Evolutionary conservation across 2,888 invertebrate genomes (phyloP), one percentile per base, ranked within the genome.

Genomic region (Dynastes hyllus): DNA sequence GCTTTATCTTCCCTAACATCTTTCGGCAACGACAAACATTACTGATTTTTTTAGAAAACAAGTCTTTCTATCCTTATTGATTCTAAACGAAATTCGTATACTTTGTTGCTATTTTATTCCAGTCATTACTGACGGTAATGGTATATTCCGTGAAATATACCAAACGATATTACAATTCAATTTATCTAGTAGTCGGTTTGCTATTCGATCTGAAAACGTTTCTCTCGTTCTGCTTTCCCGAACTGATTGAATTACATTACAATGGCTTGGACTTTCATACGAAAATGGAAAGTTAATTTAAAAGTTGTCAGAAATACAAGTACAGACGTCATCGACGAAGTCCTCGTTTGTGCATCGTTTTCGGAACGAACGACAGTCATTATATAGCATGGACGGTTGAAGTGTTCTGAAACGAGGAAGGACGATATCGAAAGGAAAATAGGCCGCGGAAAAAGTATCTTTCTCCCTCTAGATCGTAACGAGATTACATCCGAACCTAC

Each of bases 231-330:
- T 27, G 69, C 50, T 51, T 69, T 81, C 82, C 82, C 80, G 80
- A n/a, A 50, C 81, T 83, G 84, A 84, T 84, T 83, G 81, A 84
- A 84, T 84, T 84, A 76, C 77, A 77, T 77, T 67, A 84, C 83
- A 81, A 81, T 80, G 80, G 79, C 78, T 80, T 79, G 80, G 79
- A 82, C 82, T 82, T 83, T 81, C 80, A 79, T 69, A 73, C 80
- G 80, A 79, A 82, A 83, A 82, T 83, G 82, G 81, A 83, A 83
- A 84, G 81, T 84, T n/a, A n/a, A n/a, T n/a, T n/a, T n/a, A n/a
- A n/a, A n/a, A n/a, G n/a, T n/a, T n/a, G 40, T 51, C 53, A 66
- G 55, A 27, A 50, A 11, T 6, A 37, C 8, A 37, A 22, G 55
- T 6, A 45, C 45, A 45, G 11, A 53, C 53, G 11, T 32, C 29